phyloP scores from a whole-genome alignment of 1,140 invertebrate genomes.

The Drosophila varians region DNA sequence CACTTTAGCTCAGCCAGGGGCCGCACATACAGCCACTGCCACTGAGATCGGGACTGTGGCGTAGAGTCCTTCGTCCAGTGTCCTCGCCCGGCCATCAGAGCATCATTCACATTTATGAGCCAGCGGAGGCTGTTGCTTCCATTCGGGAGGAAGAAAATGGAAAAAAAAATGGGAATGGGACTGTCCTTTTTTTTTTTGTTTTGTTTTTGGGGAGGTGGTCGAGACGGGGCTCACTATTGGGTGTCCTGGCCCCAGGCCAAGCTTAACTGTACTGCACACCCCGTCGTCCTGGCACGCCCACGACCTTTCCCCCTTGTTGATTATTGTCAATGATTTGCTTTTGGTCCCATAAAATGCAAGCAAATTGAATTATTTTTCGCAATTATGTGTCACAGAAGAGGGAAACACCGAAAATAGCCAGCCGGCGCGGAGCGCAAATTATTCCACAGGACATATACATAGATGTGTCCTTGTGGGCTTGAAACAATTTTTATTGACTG shows the following conservation, averaged over 20 bases:
- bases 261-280: no score
- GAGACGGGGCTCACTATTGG: background rate
- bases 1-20: slow-evolving; percentile 59
- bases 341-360: slow-evolving; percentile 68
- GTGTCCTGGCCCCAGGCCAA: background rate
- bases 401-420: slow-evolving; percentile 7
- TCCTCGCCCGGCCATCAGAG: slow-evolving; percentile 65
- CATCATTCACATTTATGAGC: slow-evolving; percentile 77
- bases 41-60: background rate
- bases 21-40: background rate
- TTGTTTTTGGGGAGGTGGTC: background rate
- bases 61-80: slow-evolving; percentile 28
- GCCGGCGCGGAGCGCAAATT: slow-evolving; percentile 1
- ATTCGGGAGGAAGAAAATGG: background rate
- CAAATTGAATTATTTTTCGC: slow-evolving; percentile 72
- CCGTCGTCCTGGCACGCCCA: background rate
- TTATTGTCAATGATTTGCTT: slow-evolving; percentile 80
- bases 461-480: background rate
- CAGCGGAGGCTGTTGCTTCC: slow-evolving; percentile 58
- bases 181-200: background rate
- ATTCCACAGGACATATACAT: background rate
- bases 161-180: background rate
- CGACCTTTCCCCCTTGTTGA: slow-evolving; percentile 27
- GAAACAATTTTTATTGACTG: background rate
- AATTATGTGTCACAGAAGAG: slow-evolving; percentile 36